Conservation (phyloP, 64 coral and sea anemone genomes). For the Montipora cactus region DNA sequence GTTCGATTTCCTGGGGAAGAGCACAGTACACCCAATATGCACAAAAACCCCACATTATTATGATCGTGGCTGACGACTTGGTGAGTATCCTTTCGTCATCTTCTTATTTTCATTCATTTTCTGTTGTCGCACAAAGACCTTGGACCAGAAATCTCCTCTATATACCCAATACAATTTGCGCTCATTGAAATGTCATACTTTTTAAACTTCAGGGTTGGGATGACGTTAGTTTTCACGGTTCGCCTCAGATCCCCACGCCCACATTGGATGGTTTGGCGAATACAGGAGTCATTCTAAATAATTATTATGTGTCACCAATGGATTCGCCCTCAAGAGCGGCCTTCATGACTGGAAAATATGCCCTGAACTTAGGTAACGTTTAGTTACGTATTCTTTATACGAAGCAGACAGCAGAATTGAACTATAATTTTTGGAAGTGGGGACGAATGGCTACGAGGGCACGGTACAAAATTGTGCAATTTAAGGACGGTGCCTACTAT, state of each 20-base stretch:
- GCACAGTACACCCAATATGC: constrained; percentile 16
- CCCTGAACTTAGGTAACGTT: constrained; percentile 79
- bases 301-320: constrained; percentile 89
- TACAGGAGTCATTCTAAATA: constrained; percentile 88
- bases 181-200: background rate
- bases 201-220: constrained; percentile 77
- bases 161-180: background rate
- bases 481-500: too few relatives aligned
- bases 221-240: constrained; percentile 97
- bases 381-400: too few relatives aligned
- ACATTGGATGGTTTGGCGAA: constrained; percentile 82
- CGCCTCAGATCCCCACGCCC: constrained; percentile 93
- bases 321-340: constrained; percentile 86
- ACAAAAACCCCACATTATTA: constrained; percentile 88
- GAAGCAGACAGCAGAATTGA: too few relatives aligned
- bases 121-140: too few relatives aligned
- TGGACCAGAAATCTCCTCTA: too few relatives aligned
- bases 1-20: background rate
- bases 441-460: too few relatives aligned
- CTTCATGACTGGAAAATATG: constrained; percentile 97
- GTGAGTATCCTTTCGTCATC: constrained; percentile 34
- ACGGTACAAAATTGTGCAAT: too few relatives aligned
- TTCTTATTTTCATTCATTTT: background rate
- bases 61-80: constrained; percentile 94
- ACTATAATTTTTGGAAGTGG: too few relatives aligned